phyloP scores from a whole-genome alignment of 2,113 vertebrate species.

The Notarius lentiginosus region DNA sequence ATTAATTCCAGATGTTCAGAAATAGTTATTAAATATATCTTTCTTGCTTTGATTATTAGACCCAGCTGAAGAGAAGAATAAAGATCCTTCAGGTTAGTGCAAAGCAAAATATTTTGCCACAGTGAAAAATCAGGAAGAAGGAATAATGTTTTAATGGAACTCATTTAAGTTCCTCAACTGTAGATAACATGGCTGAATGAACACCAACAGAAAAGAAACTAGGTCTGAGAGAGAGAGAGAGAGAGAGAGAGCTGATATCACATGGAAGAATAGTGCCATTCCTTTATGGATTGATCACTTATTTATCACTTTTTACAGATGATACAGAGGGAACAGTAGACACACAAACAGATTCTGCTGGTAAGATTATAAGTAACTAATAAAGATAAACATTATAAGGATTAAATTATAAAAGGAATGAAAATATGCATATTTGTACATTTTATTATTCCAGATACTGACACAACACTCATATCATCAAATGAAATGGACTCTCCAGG shows the following conservation, averaged over 20 bases:
- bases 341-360: background rate
- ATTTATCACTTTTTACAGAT: background rate
- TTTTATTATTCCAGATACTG: background rate
- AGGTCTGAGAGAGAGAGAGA: constrained; percentile 19
- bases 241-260: background rate
- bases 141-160: background rate
- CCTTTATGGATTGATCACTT: background rate
- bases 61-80: constrained; percentile 8
- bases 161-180: background rate
- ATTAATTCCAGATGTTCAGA: background rate
- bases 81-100: constrained; percentile 16
- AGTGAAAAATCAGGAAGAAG: background rate
- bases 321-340: background rate
- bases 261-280: background rate
- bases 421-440: background rate
- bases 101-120: background rate
- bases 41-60: constrained; percentile 2
- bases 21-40: background rate
- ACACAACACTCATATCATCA: background rate
- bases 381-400: background rate
- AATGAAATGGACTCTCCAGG: constrained; percentile 13
- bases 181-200: constrained; percentile 25
- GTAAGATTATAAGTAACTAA: background rate
- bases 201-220: constrained; percentile 22
- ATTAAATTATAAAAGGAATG: background rate